These are phyloP conservation scores for Zelleria hepariella DNA, from an alignment of 2,888 invertebrate species.

Conservation along the genomic window DNA sequence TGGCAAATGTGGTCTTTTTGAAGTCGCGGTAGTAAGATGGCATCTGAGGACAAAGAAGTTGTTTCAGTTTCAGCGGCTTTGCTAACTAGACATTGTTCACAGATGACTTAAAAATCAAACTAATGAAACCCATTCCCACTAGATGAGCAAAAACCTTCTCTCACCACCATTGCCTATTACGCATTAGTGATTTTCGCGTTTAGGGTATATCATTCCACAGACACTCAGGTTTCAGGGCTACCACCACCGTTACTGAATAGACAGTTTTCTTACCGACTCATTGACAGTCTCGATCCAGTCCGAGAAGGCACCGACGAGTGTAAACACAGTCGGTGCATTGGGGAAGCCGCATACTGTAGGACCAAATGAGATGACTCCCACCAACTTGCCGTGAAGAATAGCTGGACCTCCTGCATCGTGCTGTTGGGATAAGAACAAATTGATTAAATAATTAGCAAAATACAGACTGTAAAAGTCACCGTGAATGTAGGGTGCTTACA, in stretches of 20 bases:
- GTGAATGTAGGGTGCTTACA: slow-evolving; percentile 32
- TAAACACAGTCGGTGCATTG: slow-evolving; percentile 56
- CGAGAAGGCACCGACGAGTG: slow-evolving; percentile 45
- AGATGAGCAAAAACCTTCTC: too few relatives aligned
- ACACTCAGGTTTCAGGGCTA: too few relatives aligned
- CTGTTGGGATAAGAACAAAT: slow-evolving; percentile 32
- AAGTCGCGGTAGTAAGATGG: not conserved
- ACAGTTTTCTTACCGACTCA: slow-evolving; percentile 34
- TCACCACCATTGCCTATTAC: too few relatives aligned
- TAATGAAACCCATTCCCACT: too few relatives aligned
- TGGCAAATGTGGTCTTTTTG: not conserved
- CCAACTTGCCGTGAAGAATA: slow-evolving; percentile 38
- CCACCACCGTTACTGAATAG: not conserved
- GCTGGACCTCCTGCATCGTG: slow-evolving; percentile 63
- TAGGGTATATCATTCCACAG: too few relatives aligned
- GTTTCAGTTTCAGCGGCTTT: not conserved
- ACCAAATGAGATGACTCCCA: slow-evolving; percentile 58
- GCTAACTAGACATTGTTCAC: too few relatives aligned
- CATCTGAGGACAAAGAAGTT: not conserved
- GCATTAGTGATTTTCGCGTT: too few relatives aligned
- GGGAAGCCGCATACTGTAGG: slow-evolving; percentile 50
- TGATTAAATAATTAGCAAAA: too few relatives aligned
- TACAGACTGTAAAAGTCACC: too few relatives aligned
- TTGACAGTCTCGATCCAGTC: slow-evolving; percentile 58
- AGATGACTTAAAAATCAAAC: not conserved